These are phyloP conservation scores for Donacobius atricapilla DNA, from an alignment of 2,113 vertebrate species.

Conservation along the genomic window DNA sequence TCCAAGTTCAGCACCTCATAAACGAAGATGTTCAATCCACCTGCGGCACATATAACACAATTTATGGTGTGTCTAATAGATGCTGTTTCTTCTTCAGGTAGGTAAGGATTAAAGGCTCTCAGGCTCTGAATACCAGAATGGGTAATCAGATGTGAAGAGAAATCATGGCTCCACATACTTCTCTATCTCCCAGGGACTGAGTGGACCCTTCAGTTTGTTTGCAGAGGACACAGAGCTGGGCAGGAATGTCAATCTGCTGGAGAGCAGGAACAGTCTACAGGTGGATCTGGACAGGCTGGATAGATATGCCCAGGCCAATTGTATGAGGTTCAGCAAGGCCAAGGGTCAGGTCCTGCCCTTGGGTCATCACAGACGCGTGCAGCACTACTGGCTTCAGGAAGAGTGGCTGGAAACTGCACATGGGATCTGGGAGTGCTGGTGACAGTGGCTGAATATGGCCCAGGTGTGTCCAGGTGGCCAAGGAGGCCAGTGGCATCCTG, in stretches of 20 bases:
- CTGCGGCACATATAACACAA: neutral
- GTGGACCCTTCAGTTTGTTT: neutral
- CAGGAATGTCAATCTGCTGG: neutral
- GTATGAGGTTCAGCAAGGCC: too few relatives aligned
- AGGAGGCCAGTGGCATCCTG: neutral
- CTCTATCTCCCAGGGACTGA: accelerated
- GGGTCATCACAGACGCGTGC: neutral
- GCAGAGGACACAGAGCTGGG: neutral
- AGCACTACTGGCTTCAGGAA: neutral
- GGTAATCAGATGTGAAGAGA: neutral
- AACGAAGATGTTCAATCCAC: neutral
- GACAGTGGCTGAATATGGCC: neutral
- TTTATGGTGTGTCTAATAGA: neutral
- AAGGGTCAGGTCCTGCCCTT: too few relatives aligned
- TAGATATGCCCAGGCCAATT: too few relatives aligned
- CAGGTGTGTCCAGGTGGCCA: neutral
- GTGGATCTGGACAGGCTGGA: neutral
- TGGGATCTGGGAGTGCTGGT: neutral
- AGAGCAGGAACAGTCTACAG: neutral
- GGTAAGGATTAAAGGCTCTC: neutral
- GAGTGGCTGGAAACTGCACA: neutral
- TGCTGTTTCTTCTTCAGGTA: neutral
- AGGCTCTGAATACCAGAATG: neutral
- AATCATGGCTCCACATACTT: neutral
- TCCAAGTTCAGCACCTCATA: neutral